Base-by-base conservation (phyloP, 1,140 invertebrate genomes). In the Formica exsecta region DNA sequence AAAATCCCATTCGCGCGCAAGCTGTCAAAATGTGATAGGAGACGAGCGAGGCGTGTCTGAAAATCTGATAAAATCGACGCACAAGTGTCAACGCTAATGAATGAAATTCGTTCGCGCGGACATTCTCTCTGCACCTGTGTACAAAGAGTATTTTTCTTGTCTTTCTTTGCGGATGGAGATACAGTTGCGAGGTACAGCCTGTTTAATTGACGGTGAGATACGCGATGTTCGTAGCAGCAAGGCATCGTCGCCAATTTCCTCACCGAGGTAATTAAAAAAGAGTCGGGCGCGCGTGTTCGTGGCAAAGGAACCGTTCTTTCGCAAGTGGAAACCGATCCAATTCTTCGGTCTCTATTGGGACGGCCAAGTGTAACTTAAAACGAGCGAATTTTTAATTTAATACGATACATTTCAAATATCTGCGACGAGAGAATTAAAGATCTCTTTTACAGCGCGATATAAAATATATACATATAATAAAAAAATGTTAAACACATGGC, bases 151-250 rank as follows among this genome's bases (percentile, higher is more conserved):
- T 70, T 86, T 70, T 83, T 84, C n/a, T 62, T 36, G 22, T 25
- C 16, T 59, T 57, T 62, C 48, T 73, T 81, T 87, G 86, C 65
- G 62, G 87, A 85, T 84, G 85, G 68, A 86, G 16, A 57, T 62
- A 59, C 62, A 11, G 83, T 75, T 62, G 87, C 51, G 73, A 68
- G 61, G 25, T 89, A 83, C 32, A 87, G 75, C 29, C 66, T 83
- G 80, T 89, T 89, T 93, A 93, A 94, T 92, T 94, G 91, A 93
- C 92, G 92, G 64, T 90, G 89, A 92, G 91, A 91, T 89, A 89
- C 86, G 88, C 83, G 87, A 79, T 44, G 84, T 84, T 73, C 77
- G 76, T 79, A 79, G 87, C 70, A 61, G 70, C 74, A 54, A 76
- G 79, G 85, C 86, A 77, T 76, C n/a, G 44, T 64, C 65, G 87